Conservation (phyloP, 1,140 invertebrate genomes). For the Atta cephalotes region DNA sequence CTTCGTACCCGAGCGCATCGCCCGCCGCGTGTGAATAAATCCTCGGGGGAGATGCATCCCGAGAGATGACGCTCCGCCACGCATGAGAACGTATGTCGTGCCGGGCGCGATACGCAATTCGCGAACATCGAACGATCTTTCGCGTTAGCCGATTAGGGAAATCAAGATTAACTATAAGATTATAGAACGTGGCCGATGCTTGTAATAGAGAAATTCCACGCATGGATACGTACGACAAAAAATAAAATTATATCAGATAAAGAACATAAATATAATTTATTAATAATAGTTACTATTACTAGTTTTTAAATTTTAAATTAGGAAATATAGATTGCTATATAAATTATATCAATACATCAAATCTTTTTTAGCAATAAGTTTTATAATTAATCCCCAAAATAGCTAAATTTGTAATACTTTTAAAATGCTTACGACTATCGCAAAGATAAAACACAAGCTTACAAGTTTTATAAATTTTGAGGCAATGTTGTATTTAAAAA, state of each 20-base stretch:
- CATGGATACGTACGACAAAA: background rate
- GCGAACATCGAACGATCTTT: constrained; percentile 28
- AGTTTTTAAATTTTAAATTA: no score
- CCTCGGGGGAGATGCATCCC: constrained; percentile 53
- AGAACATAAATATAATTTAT: no score
- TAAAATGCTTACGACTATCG: no score
- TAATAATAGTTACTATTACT: no score
- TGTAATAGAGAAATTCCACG: background rate
- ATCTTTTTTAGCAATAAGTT: no score
- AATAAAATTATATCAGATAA: background rate
- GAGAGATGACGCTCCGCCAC: constrained; percentile 63
- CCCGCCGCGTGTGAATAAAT: constrained; percentile 71
- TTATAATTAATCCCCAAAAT: no score
- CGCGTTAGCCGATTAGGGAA: constrained; percentile 22
- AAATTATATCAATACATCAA: no score
- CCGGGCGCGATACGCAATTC: background rate
- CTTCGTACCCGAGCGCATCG: constrained; percentile 57
- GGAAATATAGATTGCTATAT: no score
- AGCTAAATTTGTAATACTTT: background rate
- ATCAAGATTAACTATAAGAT: constrained; percentile 17
- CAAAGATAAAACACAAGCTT: no score
- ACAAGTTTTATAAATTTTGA: no score
- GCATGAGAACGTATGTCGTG: constrained; percentile 43
- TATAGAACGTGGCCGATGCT: background rate
- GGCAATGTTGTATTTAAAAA: background rate